Evolutionary conservation across 2,888 invertebrate genomes (phyloP), one percentile per base, ranked within the genome.

Genomic region (Diplolepis rosae): DNA sequence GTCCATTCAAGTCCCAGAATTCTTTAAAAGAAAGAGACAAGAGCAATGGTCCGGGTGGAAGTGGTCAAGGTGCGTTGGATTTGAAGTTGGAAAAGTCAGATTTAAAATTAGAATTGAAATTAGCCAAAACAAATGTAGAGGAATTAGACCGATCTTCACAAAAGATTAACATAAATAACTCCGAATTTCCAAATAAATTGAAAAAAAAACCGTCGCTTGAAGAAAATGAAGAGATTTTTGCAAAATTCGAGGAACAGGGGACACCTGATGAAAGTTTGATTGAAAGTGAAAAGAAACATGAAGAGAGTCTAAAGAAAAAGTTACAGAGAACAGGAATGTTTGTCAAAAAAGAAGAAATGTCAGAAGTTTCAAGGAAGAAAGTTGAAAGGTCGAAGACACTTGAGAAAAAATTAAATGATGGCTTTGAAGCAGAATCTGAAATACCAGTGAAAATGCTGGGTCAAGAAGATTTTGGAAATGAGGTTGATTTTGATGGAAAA

Each of bases 1-100:
- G 69, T 0, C 66, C 82, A 0, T 51, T 83, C 0, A 85, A 82
- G 39, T 78, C 75, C 35, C 79, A 71, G 13, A 74, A 77, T 7
- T 78, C 77, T 0, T 65, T 61, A 39, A 39, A 61, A 1, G 61
- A 61, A 39, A 61, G 9, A n/a, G 61, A 61, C 13, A 54, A 5
- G 42, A 68, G n/a, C 7, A 68, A 24, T 32, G 28, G 0, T 32
- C 51, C 9, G 9, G 24, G n/a, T n/a, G 24, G 27, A 18, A 32
- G 9, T 18, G 18, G 32, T 15, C 3, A 15, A 39, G 24, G 35
- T 61, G n/a, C 7, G 35, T 7, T 7, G 3, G n/a, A 27, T 13
- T 39, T 61, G 7, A 61, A 27, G 27, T 35, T 28, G 9, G 32
- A 61, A 0, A 28, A 45, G 7, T 30, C 24, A 28, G 48, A 68